Evolutionary conservation across 2,113 vertebrate genomes (phyloP).

Genomic region (Mesocricetus auratus): DNA sequence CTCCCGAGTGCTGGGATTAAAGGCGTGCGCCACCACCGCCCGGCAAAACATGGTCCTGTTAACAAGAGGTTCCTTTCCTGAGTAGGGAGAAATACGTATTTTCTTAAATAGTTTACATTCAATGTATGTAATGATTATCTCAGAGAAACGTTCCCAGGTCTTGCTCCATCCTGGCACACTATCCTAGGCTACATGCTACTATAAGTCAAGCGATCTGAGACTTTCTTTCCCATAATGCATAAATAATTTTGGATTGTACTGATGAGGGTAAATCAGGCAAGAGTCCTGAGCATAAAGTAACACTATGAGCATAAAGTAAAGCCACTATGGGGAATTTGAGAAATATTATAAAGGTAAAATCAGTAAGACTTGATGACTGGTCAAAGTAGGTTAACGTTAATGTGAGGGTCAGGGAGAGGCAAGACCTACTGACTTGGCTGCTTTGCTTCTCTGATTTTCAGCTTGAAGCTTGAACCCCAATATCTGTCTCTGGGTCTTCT

Average conservation of each 20-base stretch:
- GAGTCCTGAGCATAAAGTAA: not conserved
- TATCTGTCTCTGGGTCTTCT: too few species aligned
- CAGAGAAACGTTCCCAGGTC: not conserved
- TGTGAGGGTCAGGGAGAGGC: not conserved
- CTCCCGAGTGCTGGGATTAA: too few species aligned
- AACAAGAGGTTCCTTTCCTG: constrained; percentile 11
- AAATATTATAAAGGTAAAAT: not conserved
- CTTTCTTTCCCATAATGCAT: not conserved
- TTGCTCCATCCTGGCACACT: not conserved
- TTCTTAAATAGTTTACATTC: not conserved
- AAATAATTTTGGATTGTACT: not conserved
- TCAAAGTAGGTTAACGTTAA: not conserved
- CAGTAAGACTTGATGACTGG: not conserved
- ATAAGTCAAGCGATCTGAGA: not conserved
- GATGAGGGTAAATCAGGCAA: not conserved
- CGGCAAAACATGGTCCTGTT: not conserved
- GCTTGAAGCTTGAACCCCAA: too few species aligned
- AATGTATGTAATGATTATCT: not conserved
- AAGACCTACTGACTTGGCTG: too few species aligned
- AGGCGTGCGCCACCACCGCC: too few species aligned
- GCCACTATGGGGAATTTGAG: not conserved
- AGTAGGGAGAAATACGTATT: not conserved
- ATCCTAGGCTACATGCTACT: not conserved
- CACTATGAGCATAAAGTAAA: not conserved
- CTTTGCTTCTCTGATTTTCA: too few species aligned